Percentiles rank a stretch among this genome's conserved stretches.
Conservation (phyloP, 2,888 invertebrate genomes). For the Eupithecia abbreviata region DNA sequence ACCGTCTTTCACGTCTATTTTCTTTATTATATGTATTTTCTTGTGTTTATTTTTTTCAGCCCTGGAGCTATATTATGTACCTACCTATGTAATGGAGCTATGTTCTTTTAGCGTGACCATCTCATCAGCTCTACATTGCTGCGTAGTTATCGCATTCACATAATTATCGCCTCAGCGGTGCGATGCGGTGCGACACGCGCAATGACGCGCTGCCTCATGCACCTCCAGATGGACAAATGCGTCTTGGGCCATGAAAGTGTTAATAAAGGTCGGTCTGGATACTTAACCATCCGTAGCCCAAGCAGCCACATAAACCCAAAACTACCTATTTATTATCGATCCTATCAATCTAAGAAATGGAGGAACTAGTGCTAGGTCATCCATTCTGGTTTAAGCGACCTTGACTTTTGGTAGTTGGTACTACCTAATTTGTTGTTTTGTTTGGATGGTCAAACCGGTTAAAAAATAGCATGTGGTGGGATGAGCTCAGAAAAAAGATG, state of each 20-base stretch:
- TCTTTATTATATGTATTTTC: not conserved
- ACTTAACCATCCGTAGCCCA: not conserved
- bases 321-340: not conserved
- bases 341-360: not conserved
- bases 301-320: not conserved
- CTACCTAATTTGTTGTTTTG: not conserved
- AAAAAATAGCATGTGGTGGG: not conserved
- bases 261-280: too few species aligned
- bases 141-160: too few species aligned
- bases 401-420: conserved; percentile 21
- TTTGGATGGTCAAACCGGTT: conserved; percentile 4
- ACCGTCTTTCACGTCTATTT: not conserved
- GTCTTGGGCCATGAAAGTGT: too few species aligned
- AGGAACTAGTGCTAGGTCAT: conserved; percentile 1
- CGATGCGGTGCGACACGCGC: too few species aligned
- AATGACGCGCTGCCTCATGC: too few species aligned
- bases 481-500: not conserved
- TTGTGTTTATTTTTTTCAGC: not conserved
- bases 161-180: too few species aligned
- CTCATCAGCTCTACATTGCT: not conserved
- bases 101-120: not conserved
- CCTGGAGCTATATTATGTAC: not conserved
- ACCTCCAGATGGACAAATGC: too few species aligned
- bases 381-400: conserved; percentile 13
- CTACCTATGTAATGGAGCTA: not conserved